Evolutionary conservation across 2,113 vertebrate genomes (phyloP), one percentile per base, ranked within the genome.

Genomic region (Phodopus roborovskii): DNA sequence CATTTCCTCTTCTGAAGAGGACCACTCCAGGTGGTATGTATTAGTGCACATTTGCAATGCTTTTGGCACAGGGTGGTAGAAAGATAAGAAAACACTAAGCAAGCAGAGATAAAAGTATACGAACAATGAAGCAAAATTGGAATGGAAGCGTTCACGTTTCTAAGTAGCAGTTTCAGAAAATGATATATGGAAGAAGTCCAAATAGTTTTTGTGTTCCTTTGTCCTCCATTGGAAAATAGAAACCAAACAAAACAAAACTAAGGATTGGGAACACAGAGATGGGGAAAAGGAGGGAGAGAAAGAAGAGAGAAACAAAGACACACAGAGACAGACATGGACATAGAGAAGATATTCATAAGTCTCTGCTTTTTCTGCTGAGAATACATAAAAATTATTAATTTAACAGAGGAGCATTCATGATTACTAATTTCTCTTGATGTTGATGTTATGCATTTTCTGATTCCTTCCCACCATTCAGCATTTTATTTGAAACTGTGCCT

Each of bases 61-160:
- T 94, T 96, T 95, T 91, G 94, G 83, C 94, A 64, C 12, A n/a
- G 45, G 9, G 33, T 74, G 78, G 8, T 42, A 20, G 48, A 33
- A 66, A 97, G 97, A 97, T 94, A 96, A 97, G 94, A 92, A 90
- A 95, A 97, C 92, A 73, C 84, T 68, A 97, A 94, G 77, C 88
- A 96, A 97, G 92, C 79, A 96, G 66, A 92, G 39, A 28, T 83
- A 92, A 84, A 94, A 85, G 70, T 75, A 90, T 88, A 30, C 87
- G 88, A 94, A 84, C 42, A 92, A 20, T 48, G 88, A 95, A 97
- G 68, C 33, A 88, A 74, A 82, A 87, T 62, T 94, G 86, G 66
- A 95, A 64, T 94, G 86, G 66, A 95, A 64, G 17, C 20, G 68
- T 91, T 75, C 93, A 81, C 3, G 11, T 92, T 95, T 92, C 77